Base-by-base conservation (phyloP, 2,113 vertebrate species). In the Fulmarus glacialis region DNA sequence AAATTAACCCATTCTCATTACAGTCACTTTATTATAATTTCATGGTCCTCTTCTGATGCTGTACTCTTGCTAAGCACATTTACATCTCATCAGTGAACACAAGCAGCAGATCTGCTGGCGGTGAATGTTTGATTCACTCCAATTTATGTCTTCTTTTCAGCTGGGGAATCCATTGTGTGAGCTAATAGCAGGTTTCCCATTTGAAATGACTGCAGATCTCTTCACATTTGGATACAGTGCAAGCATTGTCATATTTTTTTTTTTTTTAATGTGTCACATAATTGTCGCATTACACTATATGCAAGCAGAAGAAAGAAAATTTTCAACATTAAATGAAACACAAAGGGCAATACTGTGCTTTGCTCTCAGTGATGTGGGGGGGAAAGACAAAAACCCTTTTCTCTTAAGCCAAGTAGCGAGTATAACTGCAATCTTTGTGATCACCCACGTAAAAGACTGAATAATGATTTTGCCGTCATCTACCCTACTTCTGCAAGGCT, bases 1-100 rank as follows among this genome's bases (percentile, higher is more conserved):
- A 96, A 97, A 98, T 97, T 91, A 97, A 97, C 91, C 74, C 78
- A 92, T 89, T 97, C 95, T 97, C 95, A 97, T 97, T 97, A 91
- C 10, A 92, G 67, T 77, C 26, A 82, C 83, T 67, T 38, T 94
- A 77, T 87, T 95, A 96, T 67, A 98, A 96, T 97, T 95, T 95
- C 75, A 82, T 91, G 70, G 62, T 94, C 89, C 50, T 95, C 66
- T 96, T 94, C 72, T 96, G 89, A 82, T 94, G 93, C 53, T 88
- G 21, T 94, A 92, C 59, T 93, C 82, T 92, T 87, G 96, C 89
- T 89, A 90, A 96, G 81, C 50, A 72, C 93, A 95, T 97, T 97
- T 97, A 77, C 59, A 96, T 97, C 62, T 97, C 86, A 92, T 95
- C 77, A 82, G 58, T 66, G 79, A 97, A 90, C 77, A 89, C 34